phyloP scores from a whole-genome alignment of 2,797 vertebrate species.

The Meriones psammophilus region DNA sequence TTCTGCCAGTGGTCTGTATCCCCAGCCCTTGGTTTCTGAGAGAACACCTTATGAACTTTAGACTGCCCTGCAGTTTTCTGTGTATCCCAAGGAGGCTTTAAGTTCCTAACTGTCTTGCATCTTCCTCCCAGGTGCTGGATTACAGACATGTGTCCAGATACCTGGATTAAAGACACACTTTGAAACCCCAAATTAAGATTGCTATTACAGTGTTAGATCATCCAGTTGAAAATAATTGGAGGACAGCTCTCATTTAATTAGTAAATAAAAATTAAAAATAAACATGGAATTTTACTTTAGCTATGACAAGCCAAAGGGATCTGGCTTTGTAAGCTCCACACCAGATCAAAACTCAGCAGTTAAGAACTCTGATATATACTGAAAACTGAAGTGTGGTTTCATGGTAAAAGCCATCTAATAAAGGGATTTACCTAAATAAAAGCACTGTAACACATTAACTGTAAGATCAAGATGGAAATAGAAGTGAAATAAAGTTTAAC shows the following conservation, averaged over 20 bases:
- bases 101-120: not conserved
- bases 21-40: not conserved
- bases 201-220: constrained; percentile 25
- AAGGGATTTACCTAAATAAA: not conserved
- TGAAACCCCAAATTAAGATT: not conserved
- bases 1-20: not conserved
- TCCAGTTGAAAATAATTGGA: constrained; percentile 37
- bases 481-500: constrained; percentile 30
- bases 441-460: not conserved
- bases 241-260: constrained; percentile 32
- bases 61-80: not conserved
- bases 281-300: constrained; percentile 49
- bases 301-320: constrained; percentile 38
- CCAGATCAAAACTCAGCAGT: constrained; percentile 4
- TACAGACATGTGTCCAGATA: not conserved
- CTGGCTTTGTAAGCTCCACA: not conserved
- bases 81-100: not conserved
- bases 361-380: not conserved
- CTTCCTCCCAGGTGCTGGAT: not conserved
- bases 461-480: constrained; percentile 17
- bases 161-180: not conserved
- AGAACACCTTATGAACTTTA: not conserved
- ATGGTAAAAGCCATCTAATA: constrained; percentile 13
- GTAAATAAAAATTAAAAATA: constrained; percentile 22
- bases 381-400: constrained; percentile 1